These are phyloP conservation scores for Peromyscus nudipes DNA, from an alignment of 2,797 vertebrate genomes.

Conservation along the genomic window DNA sequence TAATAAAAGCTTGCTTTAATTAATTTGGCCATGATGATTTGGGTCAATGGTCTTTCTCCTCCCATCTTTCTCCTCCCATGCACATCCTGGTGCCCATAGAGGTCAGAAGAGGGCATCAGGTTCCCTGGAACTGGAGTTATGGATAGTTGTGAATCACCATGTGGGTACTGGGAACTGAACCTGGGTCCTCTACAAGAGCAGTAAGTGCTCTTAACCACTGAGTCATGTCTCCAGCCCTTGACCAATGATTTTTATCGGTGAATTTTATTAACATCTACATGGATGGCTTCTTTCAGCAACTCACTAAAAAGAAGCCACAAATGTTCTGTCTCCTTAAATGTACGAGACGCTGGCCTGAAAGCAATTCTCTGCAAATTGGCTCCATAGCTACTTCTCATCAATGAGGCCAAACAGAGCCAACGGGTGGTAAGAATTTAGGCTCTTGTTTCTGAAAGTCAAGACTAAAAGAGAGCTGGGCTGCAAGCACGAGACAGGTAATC, in stretches of 20 bases:
- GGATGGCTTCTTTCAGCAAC: conserved; percentile 9
- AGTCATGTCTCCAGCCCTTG: background rate
- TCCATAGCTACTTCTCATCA: conserved; percentile 10
- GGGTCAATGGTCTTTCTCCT: background rate
- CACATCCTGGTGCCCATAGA: background rate
- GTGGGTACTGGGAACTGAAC: background rate
- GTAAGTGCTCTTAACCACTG: background rate
- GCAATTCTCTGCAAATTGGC: conserved; percentile 48
- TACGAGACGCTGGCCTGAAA: background rate
- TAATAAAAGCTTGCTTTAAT: background rate
- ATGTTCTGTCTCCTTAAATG: background rate
- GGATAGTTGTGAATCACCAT: background rate
- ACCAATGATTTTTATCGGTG: background rate
- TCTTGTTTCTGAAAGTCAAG: conserved; percentile 75
- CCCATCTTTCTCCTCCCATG: background rate
- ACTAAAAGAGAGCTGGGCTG: conserved; percentile 40
- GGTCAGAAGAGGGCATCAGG: background rate
- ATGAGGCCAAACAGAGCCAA: background rate
- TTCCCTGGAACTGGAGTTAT: background rate
- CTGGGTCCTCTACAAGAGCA: background rate
- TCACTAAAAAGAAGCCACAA: background rate
- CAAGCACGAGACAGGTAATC: conserved; percentile 75
- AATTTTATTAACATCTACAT: background rate
- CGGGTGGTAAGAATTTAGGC: conserved; percentile 62
- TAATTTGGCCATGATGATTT: background rate